Conservation (phyloP, 2,888 invertebrate genomes). For the Thumatha senex region DNA sequence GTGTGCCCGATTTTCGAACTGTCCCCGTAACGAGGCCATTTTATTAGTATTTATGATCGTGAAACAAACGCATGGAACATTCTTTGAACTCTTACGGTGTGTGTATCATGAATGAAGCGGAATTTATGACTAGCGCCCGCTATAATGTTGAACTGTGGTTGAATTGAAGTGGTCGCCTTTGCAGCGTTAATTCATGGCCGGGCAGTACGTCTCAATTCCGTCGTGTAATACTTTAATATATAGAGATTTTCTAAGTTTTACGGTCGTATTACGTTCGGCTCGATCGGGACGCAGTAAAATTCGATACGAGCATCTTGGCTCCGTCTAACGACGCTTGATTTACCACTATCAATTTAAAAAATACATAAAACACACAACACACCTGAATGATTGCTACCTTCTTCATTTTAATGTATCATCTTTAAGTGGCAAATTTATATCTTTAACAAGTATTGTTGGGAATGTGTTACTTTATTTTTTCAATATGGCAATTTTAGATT, state of each 20-base stretch:
- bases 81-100: constrained; percentile 55
- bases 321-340: constrained; percentile 74
- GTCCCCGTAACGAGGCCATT: constrained; percentile 78
- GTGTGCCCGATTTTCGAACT: constrained; percentile 82
- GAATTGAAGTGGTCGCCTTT: constrained; percentile 49
- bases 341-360: constrained; percentile 75
- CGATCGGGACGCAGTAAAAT: constrained; percentile 69
- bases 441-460: constrained; percentile 30
- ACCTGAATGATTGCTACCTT: constrained; percentile 65
- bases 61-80: constrained; percentile 68
- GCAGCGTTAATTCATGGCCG: constrained; percentile 24
- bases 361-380: constrained; percentile 68
- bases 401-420: constrained; percentile 52
- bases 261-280: constrained; percentile 65
- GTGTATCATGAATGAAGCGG: constrained; percentile 73
- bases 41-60: constrained; percentile 81
- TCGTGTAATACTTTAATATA: constrained; percentile 55
- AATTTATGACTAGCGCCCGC: constrained; percentile 76
- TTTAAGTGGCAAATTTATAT: constrained; percentile 60
- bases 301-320: constrained; percentile 66
- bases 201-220: constrained; percentile 50
- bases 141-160: constrained; percentile 56
- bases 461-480: constrained; percentile 25
- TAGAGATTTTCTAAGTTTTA: constrained; percentile 78
- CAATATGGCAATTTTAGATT: constrained; percentile 37